These are phyloP conservation scores for Augochlorella aurata DNA, from an alignment of 2,888 invertebrate species.

Conservation along the genomic window DNA sequence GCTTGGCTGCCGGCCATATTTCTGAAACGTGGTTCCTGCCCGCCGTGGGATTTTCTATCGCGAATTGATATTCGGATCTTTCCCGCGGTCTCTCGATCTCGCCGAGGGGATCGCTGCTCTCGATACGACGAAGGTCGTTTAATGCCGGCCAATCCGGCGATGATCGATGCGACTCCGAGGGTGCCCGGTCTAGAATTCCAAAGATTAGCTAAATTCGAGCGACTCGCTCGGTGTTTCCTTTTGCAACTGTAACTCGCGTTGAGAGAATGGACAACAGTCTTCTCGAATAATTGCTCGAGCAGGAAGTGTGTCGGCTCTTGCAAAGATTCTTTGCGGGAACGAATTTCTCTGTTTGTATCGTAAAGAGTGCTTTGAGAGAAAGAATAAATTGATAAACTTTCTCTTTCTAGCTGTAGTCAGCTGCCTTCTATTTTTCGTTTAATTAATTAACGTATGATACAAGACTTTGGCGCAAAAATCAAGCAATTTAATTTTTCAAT, in stretches of 20 bases:
- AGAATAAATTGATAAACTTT: too few relatives aligned
- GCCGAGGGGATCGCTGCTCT: background rate
- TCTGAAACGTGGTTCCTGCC: slow-evolving; percentile 44
- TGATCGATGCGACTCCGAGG: slow-evolving; percentile 21
- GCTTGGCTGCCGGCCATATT: slow-evolving; percentile 71
- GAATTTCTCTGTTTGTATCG: too few relatives aligned
- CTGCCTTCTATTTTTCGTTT: too few relatives aligned
- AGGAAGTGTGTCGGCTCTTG: too few relatives aligned
- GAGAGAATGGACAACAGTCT: background rate
- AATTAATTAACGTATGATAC: too few relatives aligned
- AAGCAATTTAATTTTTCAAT: too few relatives aligned
- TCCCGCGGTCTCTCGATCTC: slow-evolving; percentile 6
- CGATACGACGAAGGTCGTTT: background rate
- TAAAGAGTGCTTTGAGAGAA: too few relatives aligned
- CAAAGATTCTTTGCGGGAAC: too few relatives aligned
- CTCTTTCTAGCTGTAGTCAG: too few relatives aligned
- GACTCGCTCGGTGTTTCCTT: background rate
- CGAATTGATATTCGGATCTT: slow-evolving; percentile 53
- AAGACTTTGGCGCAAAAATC: too few relatives aligned
- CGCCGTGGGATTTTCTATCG: slow-evolving; percentile 34
- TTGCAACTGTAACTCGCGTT: background rate
- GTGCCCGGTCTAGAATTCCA: background rate
- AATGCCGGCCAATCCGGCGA: slow-evolving; percentile 29
- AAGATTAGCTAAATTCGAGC: background rate
- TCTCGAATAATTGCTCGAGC: too few relatives aligned